Evolutionary conservation across 2,888 invertebrate genomes (phyloP).

Genomic region (Sceliomorpha sp.): DNA sequence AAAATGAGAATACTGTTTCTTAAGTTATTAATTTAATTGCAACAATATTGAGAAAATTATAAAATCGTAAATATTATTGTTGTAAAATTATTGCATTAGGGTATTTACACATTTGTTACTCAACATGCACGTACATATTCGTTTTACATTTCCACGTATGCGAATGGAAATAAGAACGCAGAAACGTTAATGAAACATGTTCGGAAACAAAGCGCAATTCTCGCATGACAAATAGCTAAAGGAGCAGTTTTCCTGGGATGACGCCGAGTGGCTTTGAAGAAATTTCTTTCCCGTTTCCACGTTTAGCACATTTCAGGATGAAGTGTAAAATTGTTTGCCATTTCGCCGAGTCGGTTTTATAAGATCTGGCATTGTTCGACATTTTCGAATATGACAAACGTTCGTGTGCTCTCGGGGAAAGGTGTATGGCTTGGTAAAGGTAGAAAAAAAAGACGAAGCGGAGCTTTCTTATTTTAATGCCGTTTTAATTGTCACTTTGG

Average conservation of each 20-base stretch:
- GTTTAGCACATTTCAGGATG: conserved; percentile 43
- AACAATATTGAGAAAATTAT: too few relatives aligned
- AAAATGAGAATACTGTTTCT: too few relatives aligned
- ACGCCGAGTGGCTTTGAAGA: conserved; percentile 38
- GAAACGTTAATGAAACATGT: conserved; percentile 49
- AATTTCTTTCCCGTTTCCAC: conserved; percentile 29
- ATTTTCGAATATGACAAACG: too few relatives aligned
- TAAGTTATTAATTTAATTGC: too few relatives aligned
- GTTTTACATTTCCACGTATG: conserved; percentile 41
- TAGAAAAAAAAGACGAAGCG: too few relatives aligned
- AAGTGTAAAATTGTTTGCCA: conserved; percentile 38
- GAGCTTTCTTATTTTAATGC: conserved; percentile 17
- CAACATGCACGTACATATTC: conserved; percentile 35
- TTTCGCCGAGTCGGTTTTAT: conserved; percentile 3
- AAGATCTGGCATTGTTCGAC: too few relatives aligned
- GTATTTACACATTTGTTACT: too few relatives aligned
- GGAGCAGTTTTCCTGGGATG: conserved; percentile 32
- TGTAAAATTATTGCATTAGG: too few relatives aligned
- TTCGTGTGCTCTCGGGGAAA: too few relatives aligned
- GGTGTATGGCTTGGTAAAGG: too few relatives aligned
- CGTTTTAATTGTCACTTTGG: conserved; percentile 53
- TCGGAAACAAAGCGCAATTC: conserved; percentile 48
- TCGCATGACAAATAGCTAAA: conserved; percentile 50
- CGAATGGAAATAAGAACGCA: conserved; percentile 48
- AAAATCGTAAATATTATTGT: too few relatives aligned